These are phyloP conservation scores for Chloropsis hardwickii DNA, from an alignment of 2,113 vertebrate genomes.

Conservation along the genomic window DNA sequence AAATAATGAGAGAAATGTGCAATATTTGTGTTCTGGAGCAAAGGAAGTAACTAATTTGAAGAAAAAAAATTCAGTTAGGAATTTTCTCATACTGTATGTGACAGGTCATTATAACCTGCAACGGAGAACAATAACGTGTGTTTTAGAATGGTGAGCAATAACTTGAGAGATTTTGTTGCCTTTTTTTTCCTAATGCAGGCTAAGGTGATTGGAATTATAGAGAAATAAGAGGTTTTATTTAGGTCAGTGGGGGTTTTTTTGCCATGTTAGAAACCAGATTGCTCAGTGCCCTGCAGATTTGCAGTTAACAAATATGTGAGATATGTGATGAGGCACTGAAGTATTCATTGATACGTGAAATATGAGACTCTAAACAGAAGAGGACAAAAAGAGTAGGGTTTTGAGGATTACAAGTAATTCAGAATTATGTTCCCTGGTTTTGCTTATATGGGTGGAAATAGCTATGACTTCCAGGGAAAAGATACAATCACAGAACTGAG, in stretches of 20 bases:
- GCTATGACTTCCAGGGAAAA: not conserved
- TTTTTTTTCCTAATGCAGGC: not conserved
- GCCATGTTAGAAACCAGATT: not conserved
- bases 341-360: not conserved
- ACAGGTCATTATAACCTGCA: not conserved
- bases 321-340: not conserved
- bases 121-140: not conserved
- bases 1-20: not conserved
- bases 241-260: not conserved
- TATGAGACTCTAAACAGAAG: not conserved
- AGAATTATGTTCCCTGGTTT: not conserved
- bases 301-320: not conserved
- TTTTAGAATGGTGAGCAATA: not conserved
- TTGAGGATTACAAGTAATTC: not conserved
- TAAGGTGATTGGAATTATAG: not conserved
- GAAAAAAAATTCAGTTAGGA: not conserved
- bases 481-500: accelerated
- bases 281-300: not conserved
- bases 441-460: not conserved
- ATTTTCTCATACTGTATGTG: not conserved
- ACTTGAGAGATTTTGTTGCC: not conserved
- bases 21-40: not conserved
- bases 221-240: not conserved
- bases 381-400: not conserved
- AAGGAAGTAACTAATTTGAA: not conserved